Evolutionary conservation across 2,113 vertebrate genomes (phyloP).

Genomic region (Australoheros scitulus): DNA sequence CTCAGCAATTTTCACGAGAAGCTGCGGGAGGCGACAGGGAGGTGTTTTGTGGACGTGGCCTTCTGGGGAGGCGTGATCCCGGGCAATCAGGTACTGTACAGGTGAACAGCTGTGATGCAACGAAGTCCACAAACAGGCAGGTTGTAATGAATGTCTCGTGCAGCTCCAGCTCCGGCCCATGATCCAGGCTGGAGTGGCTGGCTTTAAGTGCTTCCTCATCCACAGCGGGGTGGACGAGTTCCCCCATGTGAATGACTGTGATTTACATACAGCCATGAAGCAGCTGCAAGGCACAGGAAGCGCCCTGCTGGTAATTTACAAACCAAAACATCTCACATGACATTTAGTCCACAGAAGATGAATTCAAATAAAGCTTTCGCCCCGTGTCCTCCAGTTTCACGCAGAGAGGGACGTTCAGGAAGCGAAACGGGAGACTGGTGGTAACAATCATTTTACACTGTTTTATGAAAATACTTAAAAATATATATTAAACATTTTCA

Average conservation of each 20-base stretch:
- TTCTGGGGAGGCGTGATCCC: conserved; percentile 88
- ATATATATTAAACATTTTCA: not conserved
- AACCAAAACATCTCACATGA: not conserved
- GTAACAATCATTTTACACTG: conserved; percentile 44
- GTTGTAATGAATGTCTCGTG: not conserved
- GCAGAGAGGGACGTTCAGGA: conserved; percentile 77
- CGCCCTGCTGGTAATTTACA: conserved; percentile 80
- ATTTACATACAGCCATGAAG: conserved; percentile 81
- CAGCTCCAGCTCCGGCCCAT: conserved; percentile 82
- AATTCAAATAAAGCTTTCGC: not conserved
- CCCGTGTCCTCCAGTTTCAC: conserved; percentile 77
- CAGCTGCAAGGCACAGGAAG: conserved; percentile 82
- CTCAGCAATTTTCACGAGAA: conserved; percentile 78
- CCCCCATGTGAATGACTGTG: conserved; percentile 76
- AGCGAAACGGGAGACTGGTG: conserved; percentile 29
- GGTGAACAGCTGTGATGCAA: not conserved
- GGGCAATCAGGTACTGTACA: conserved; percentile 78
- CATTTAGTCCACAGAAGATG: not conserved
- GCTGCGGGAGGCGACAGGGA: conserved; percentile 69
- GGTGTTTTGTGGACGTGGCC: conserved; percentile 84
- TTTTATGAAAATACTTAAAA: not conserved
- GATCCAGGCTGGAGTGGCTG: conserved; percentile 82
- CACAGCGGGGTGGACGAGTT: conserved; percentile 86
- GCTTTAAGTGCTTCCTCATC: conserved; percentile 87
- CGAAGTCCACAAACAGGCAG: not conserved